Conservation (phyloP, 2,888 invertebrate species). For the Amiota communis region DNA sequence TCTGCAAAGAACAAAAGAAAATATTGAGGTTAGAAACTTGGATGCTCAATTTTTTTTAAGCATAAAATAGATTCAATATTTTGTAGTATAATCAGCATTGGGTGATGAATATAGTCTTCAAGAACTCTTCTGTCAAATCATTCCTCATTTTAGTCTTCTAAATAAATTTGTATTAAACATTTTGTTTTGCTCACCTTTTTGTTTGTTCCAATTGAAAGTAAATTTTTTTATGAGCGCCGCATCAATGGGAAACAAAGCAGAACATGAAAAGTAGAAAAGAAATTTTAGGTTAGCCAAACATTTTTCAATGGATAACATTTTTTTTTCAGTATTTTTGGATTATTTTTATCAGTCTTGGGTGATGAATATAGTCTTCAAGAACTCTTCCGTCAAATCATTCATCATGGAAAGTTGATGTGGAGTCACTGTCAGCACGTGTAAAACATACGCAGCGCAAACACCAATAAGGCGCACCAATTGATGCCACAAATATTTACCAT, state of each 20-base stretch:
- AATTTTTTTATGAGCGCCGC: conserved; percentile 20
- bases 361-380: conserved; percentile 74
- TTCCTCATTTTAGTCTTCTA: conserved; percentile 54
- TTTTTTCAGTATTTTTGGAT: conserved; percentile 27
- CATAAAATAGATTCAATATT: background rate
- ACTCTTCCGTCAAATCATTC: conserved; percentile 71
- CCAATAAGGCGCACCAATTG: conserved; percentile 6
- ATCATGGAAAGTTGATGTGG: conserved; percentile 57
- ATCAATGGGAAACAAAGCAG: too few relatives aligned
- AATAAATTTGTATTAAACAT: background rate
- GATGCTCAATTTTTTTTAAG: background rate
- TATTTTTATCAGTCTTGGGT: conserved; percentile 69
- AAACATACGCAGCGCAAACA: conserved; percentile 38
- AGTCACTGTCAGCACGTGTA: conserved; percentile 51
- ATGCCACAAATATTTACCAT: conserved; percentile 42
- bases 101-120: conserved; percentile 73
- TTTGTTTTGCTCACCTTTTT: background rate
- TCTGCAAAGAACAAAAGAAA: conserved; percentile 47
- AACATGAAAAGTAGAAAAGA: conserved; percentile 41
- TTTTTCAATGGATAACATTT: background rate
- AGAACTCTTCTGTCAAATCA: conserved; percentile 61
- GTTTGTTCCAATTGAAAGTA: background rate
- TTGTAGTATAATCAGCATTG: conserved; percentile 63
- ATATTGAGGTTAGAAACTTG: background rate
- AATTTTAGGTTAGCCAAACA: background rate